Percentiles rank a stretch among this genome's conserved stretches.
Evolutionary conservation across 2,113 vertebrate genomes (phyloP).

Genomic region (Struthio camelus): DNA sequence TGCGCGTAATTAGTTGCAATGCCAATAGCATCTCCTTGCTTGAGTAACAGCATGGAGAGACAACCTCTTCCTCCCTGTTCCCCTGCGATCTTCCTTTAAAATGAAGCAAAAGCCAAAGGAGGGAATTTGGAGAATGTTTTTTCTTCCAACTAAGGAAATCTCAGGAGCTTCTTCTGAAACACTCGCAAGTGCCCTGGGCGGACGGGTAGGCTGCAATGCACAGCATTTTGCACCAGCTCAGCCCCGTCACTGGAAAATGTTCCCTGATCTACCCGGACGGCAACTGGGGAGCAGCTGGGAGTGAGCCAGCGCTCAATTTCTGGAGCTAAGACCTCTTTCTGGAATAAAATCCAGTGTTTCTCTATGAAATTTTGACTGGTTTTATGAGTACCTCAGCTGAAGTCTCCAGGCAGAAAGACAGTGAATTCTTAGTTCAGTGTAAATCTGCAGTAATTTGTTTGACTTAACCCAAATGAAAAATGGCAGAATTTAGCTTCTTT

Average conservation of each 20-base stretch:
- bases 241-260: not conserved
- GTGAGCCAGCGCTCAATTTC: not conserved
- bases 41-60: accelerated
- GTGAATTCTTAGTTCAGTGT: not conserved
- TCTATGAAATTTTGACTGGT: not conserved
- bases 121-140: constrained; percentile 72
- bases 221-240: not conserved
- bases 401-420: not conserved
- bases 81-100: not conserved
- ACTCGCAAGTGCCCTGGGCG: not conserved
- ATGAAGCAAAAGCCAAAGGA: constrained; percentile 41
- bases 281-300: constrained; percentile 77
- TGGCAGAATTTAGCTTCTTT: not conserved
- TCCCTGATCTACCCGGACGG: not conserved
- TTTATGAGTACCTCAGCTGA: not conserved
- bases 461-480: not conserved
- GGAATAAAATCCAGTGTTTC: not conserved
- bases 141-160: constrained; percentile 57
- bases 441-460: not conserved
- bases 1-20: not conserved
- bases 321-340: not conserved
- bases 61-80: not conserved
- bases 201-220: constrained; percentile 8
- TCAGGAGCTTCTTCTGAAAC: constrained; percentile 52
- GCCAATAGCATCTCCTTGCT: not conserved